Evolutionary conservation across 2,888 invertebrate genomes (phyloP).

Genomic region (Ferdinandea cuprea): DNA sequence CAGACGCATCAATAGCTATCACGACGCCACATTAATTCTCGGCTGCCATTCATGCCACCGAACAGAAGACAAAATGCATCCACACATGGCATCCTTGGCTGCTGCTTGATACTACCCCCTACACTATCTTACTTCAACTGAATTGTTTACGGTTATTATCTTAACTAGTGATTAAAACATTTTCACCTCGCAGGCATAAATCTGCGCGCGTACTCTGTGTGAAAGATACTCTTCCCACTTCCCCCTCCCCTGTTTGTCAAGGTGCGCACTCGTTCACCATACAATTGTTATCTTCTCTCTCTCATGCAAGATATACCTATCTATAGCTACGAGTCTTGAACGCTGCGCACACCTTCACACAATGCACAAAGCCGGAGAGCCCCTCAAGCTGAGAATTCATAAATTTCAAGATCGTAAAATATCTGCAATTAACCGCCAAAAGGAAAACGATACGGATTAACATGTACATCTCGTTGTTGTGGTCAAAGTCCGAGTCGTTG

Average conservation of each 20-base stretch:
- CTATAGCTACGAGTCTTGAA: constrained; percentile 1
- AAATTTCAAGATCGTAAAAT: constrained; percentile 70
- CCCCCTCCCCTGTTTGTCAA: constrained; percentile 38
- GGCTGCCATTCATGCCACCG: constrained; percentile 7
- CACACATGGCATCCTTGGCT: constrained; percentile 47
- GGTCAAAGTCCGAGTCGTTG: too few species aligned
- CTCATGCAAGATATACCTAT: constrained; percentile 49
- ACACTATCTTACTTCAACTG: constrained; percentile 49
- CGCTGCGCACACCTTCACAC: constrained; percentile 32
- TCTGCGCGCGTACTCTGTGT: constrained; percentile 14
- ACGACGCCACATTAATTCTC: constrained; percentile 20
- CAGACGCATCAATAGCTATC: constrained; percentile 31
- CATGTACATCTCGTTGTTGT: constrained; percentile 45
- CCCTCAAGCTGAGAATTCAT: constrained; percentile 48
- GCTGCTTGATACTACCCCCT: constrained; percentile 26
- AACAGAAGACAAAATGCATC: constrained; percentile 40
- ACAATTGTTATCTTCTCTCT: constrained; percentile 62
- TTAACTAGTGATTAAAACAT: constrained; percentile 64
- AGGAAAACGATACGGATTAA: constrained; percentile 72
- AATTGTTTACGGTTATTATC: constrained; percentile 69
- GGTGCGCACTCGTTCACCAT: constrained; percentile 44
- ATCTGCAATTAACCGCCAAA: constrained; percentile 70
- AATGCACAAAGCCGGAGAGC: not conserved
- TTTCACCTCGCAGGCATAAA: constrained; percentile 50
- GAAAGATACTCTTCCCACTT: constrained; percentile 17